phyloP scores from a whole-genome alignment of 2,113 vertebrate species.

The Guaruba guarouba region DNA sequence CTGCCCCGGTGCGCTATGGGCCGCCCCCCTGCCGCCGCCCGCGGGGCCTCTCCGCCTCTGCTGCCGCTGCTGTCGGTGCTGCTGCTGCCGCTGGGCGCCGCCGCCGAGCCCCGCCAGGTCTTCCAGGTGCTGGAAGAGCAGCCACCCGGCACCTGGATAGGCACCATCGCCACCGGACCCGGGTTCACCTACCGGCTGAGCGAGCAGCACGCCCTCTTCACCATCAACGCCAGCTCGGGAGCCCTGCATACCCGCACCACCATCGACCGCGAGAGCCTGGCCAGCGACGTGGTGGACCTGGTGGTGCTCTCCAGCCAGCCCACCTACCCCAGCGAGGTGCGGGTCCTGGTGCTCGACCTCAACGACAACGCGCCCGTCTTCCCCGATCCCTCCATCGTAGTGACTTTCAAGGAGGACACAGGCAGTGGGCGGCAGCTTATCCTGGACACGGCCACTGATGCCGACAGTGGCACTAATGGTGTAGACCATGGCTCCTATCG shows the following conservation, averaged over 20 bases:
- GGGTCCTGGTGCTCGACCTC: slow-evolving; percentile 91
- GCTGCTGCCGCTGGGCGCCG: slow-evolving; percentile 38
- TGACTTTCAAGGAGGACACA: slow-evolving; percentile 96
- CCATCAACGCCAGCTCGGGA: slow-evolving; percentile 89
- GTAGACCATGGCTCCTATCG: slow-evolving; percentile 94
- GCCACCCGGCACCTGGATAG: slow-evolving; percentile 89
- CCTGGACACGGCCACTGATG: slow-evolving; percentile 92
- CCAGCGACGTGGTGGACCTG: slow-evolving; percentile 90
- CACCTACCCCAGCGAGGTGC: slow-evolving; percentile 95
- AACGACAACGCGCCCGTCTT: slow-evolving; percentile 96
- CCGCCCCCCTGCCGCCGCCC: background rate
- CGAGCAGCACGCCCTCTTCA: slow-evolving; percentile 91
- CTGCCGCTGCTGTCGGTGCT: background rate
- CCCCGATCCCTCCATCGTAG: slow-evolving; percentile 90
- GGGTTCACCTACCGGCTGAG: slow-evolving; percentile 96
- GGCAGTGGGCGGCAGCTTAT: slow-evolving; percentile 95
- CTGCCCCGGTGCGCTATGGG: slow-evolving; percentile 47
- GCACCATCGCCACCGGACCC: slow-evolving; percentile 88
- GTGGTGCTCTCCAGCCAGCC: slow-evolving; percentile 97
- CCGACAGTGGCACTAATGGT: slow-evolving; percentile 91
- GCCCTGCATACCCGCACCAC: slow-evolving; percentile 86
- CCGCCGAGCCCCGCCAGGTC: slow-evolving; percentile 87
- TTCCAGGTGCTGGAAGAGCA: slow-evolving; percentile 95
- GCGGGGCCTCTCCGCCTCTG: slow-evolving; percentile 32
- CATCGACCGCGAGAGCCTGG: slow-evolving; percentile 91